Evolutionary conservation across 2,797 vertebrate species (phyloP), one percentile per base, ranked within the genome.

Genomic region (Knipowitschia caucasica): DNA sequence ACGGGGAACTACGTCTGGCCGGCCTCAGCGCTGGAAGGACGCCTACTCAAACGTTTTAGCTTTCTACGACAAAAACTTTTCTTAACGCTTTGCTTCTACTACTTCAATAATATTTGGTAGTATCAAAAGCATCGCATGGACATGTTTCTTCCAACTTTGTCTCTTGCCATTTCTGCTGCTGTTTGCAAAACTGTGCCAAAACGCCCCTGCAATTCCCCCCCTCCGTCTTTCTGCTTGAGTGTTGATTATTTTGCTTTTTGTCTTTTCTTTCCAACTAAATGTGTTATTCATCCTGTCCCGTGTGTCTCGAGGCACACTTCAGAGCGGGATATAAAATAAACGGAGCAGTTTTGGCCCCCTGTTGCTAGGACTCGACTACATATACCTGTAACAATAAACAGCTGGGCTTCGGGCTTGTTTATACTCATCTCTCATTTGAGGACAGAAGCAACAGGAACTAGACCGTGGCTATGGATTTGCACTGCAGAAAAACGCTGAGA

Each of bases 241-340:
- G 76, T 80, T 82, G 81, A 86, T 87, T 88, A 87, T 88, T 87
- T 85, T 26, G 64, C 69, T 86, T 86, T 82, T 82, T 83, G 76
- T 80, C 77, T 77, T 83, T 75, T 80, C 78, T 83, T 81, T 75
- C 82, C 70, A 78, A 69, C 76, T 72, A 74, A 84, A 85, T 75
- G 82, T 87, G 84, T 87, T 88, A 82, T 88, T 86, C 85, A 83
- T 88, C 85, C 84, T 85, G 82, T 83, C 80, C 76, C 33, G 63
- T 63, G 76, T 71, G 86, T 86, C 81, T 88, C 82, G 66, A 75
- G 77, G 74, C 84, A 77, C 84, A 83, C 84, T 85, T 79, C 73
- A 65, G 78, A 76, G 72, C 63, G 59, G 72, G 59, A 81, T 71
- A 57, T 82, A 81, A 87, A 89, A 89, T 85, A 90, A 86, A 86